Evolutionary conservation across 2,113 vertebrate genomes (phyloP), one percentile per base, ranked within the genome.

Genomic region (Dasyprocta punctata): DNA sequence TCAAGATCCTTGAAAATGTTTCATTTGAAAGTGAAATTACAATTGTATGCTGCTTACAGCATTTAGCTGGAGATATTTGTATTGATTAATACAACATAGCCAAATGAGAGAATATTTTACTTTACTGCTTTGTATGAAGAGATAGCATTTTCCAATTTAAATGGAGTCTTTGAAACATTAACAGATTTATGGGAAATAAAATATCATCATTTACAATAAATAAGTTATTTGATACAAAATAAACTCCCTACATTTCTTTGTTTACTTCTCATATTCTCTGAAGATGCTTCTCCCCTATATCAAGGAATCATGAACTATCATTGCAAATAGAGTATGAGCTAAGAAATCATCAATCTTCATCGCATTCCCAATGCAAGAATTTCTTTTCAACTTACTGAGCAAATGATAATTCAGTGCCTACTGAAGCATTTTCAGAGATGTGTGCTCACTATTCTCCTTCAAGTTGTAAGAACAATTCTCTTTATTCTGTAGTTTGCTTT

Each of bases 131-230:
- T 60, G 1, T 44, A 85, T 38, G 30, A 90, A 89, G 73, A 94
- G 7, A 84, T 78, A 54, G 82, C 7, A 84, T 91, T 71, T 92
- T 89, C 19, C 44, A 54, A 86, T 92, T 83, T 94, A 80, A 95
- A 86, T 90, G 17, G 10, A 26, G 56, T 13, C 92, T 60, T 80
- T 93, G 56, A 69, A 86, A 60, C 52, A 77, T 86, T 95, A 69
- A 81, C 20, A 90, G 49, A 88, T 86, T 26, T 87, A 41, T 73
- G 60, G 92, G 10, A 94, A 65, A 91, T 56, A 86, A 5, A 83
- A 20, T 77, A 75, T 9, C 14, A 89, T 19, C 5, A 77, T 75
- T 93, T 97, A 90, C 87, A 93, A 90, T 22, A 60, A 30, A 24
- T 81, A 52, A 63, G 36, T 82, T 78, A 84, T 58, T 90, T 52